Evolutionary conservation across 2,113 vertebrate genomes (phyloP).

Genomic region (Catharus bicknelli): DNA sequence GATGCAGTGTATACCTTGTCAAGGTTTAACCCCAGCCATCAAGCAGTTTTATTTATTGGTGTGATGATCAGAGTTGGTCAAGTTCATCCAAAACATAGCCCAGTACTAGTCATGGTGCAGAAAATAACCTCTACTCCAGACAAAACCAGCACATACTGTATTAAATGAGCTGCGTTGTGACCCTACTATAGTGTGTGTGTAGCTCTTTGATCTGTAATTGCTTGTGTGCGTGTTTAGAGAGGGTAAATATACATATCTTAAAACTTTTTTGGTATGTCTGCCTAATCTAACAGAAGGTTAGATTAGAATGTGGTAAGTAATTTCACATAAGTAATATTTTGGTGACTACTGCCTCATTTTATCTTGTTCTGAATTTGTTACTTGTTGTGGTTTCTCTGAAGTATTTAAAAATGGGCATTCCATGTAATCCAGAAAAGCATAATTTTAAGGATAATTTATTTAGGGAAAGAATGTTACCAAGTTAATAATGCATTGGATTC

Average conservation of each 20-base stretch:
- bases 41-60: neutral
- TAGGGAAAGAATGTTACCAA: neutral
- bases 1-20: neutral
- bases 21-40: neutral
- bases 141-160: neutral
- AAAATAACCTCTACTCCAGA: neutral
- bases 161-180: neutral
- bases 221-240: neutral
- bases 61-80: neutral
- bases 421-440: neutral
- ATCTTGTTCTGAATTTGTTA: neutral
- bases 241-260: neutral
- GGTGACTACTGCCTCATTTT: neutral
- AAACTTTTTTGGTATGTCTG: fast-evolving
- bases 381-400: neutral
- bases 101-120: neutral
- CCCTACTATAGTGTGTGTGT: neutral
- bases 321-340: neutral
- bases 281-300: neutral
- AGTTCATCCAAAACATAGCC: neutral
- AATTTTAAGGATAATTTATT: neutral
- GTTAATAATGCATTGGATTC: neutral
- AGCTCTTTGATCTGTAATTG: neutral
- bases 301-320: neutral
- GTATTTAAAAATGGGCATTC: neutral